These are phyloP conservation scores for Eupleurogrammus muticus DNA, from an alignment of 2,797 vertebrate genomes.

Conservation along the genomic window DNA sequence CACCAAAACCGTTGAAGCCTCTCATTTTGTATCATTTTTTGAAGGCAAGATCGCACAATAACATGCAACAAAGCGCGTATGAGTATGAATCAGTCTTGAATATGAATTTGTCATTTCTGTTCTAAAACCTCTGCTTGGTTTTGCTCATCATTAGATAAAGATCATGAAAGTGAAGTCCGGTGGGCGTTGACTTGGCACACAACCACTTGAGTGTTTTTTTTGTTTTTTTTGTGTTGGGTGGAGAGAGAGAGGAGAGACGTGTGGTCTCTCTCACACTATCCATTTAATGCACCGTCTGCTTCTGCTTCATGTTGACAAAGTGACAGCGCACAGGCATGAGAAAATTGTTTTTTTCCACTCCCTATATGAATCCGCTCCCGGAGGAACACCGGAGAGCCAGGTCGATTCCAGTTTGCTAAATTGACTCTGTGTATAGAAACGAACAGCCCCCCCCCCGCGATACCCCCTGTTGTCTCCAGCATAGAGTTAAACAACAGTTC, in stretches of 20 bases:
- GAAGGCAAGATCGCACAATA: background rate
- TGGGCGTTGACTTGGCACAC: background rate
- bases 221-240: slow-evolving; percentile 6
- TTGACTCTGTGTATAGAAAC: slow-evolving; percentile 21
- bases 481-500: slow-evolving; percentile 26
- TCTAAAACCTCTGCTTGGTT: background rate
- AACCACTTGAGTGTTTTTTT: too few species aligned
- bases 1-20: background rate
- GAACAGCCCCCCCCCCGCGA: slow-evolving; percentile 23
- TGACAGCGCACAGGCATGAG: slow-evolving; percentile 16
- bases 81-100: background rate
- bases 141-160: background rate
- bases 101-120: background rate
- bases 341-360: slow-evolving; percentile 67
- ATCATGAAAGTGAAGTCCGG: background rate
- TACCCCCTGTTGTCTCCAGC: slow-evolving; percentile 30
- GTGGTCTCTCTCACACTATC: background rate
- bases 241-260: background rate
- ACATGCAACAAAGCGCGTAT: background rate
- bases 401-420: slow-evolving; percentile 45
- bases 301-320: slow-evolving; percentile 24
- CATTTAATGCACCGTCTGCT: background rate
- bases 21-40: background rate
- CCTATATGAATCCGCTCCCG: slow-evolving; percentile 40
- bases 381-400: slow-evolving; percentile 29